Conservation (phyloP, 2,888 invertebrate species). For the Drepanosiphum platanoidis region DNA sequence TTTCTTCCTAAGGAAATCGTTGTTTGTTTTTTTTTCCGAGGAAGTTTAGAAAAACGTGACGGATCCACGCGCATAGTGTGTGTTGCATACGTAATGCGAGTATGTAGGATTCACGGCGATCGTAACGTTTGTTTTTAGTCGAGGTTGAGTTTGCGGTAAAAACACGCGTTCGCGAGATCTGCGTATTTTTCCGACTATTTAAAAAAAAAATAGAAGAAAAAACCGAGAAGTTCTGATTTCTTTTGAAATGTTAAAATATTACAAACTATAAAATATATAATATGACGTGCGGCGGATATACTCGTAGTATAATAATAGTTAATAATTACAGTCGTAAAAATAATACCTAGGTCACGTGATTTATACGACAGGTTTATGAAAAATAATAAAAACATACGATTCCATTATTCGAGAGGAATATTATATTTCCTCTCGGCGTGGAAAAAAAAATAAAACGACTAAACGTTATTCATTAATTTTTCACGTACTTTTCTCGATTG, state of each 20-base stretch:
- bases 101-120: not conserved
- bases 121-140: not conserved
- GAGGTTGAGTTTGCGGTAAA: not conserved
- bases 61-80: not conserved
- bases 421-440: not conserved
- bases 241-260: not conserved
- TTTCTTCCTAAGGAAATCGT: not conserved
- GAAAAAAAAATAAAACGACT: not conserved
- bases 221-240: too few species aligned
- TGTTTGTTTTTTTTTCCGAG: not conserved
- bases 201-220: not conserved
- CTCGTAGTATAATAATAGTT: too few species aligned
- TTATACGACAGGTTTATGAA: constrained; percentile 10
- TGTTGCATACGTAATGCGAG: not conserved
- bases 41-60: constrained; percentile 5
- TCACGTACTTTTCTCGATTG: too few species aligned
- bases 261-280: not conserved
- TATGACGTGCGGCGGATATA: not conserved
- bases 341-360: not conserved
- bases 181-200: not conserved
- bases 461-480: not conserved
- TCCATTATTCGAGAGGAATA: not conserved
- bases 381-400: not conserved
- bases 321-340: not conserved
- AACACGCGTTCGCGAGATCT: not conserved